phyloP scores from a whole-genome alignment of 2,113 vertebrate species.

The Toxostoma redivivum region DNA sequence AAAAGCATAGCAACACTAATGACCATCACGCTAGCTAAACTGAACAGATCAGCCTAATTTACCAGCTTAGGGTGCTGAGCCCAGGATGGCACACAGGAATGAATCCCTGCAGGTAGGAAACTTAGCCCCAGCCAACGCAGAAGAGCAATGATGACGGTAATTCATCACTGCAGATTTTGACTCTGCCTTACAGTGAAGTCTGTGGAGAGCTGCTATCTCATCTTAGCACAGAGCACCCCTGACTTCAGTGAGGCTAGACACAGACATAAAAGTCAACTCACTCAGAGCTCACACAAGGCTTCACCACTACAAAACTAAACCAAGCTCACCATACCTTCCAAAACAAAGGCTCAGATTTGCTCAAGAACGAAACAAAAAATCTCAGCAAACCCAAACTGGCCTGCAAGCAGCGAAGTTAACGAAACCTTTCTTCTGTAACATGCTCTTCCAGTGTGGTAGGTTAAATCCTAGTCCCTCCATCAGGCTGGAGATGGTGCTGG shows the following conservation, averaged over 20 bases:
- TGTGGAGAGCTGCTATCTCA: neutral
- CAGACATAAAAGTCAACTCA: neutral
- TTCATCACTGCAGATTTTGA: neutral
- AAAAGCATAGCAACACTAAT: neutral
- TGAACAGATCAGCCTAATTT: neutral
- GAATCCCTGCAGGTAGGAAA: neutral
- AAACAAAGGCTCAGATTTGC: neutral
- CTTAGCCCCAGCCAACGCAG: neutral
- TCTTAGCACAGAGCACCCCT: neutral
- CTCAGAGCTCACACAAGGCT: neutral
- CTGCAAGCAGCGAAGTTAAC: neutral
- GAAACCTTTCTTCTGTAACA: neutral
- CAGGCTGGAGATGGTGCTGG: neutral
- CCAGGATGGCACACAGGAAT: accelerated
- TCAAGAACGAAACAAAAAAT: neutral
- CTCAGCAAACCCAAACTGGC: neutral
- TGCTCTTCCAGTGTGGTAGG: neutral
- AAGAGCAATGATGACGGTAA: neutral
- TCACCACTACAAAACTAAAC: neutral
- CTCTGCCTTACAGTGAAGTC: neutral
- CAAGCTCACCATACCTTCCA: neutral
- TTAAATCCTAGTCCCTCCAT: neutral
- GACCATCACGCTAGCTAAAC: neutral
- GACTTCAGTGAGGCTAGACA: neutral
- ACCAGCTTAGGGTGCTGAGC: neutral